Conservation (phyloP, 2,113 vertebrate genomes). For the Hyperoodon ampullatus region DNA sequence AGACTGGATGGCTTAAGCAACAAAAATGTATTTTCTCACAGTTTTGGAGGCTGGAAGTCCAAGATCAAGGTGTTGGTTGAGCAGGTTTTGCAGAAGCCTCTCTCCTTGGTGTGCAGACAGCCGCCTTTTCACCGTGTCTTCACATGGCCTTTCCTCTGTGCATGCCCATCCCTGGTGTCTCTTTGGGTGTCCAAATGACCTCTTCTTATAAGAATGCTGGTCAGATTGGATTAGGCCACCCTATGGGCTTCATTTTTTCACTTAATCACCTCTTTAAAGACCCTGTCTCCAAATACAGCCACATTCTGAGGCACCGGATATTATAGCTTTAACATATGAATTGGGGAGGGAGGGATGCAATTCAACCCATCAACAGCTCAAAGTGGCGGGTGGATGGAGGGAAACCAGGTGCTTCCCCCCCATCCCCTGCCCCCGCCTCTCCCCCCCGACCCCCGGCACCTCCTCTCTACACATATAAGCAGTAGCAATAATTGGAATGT, state of each 20-base stretch:
- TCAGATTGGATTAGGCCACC: background rate
- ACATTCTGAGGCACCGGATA: background rate
- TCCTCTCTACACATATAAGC: background rate
- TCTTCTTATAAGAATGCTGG: background rate
- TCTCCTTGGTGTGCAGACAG: background rate
- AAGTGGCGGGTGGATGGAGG: background rate
- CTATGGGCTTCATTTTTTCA: background rate
- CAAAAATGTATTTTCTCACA: background rate
- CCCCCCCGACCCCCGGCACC: rapidly evolving
- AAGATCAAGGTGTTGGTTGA: background rate
- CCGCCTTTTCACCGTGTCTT: background rate
- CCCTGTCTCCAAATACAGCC: background rate
- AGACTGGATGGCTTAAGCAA: background rate
- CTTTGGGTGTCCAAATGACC: background rate
- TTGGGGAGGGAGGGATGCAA: background rate
- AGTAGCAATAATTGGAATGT: background rate
- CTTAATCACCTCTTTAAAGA: background rate
- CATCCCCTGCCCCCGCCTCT: background rate
- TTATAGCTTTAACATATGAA: background rate
- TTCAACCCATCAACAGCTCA: background rate
- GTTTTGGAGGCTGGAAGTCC: background rate
- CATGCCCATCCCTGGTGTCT: background rate
- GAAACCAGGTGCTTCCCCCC: background rate
- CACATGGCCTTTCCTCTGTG: background rate
- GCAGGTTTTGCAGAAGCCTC: background rate